phyloP scores from a whole-genome alignment of 1,140 invertebrate species.

The Pogonus chalceus region DNA sequence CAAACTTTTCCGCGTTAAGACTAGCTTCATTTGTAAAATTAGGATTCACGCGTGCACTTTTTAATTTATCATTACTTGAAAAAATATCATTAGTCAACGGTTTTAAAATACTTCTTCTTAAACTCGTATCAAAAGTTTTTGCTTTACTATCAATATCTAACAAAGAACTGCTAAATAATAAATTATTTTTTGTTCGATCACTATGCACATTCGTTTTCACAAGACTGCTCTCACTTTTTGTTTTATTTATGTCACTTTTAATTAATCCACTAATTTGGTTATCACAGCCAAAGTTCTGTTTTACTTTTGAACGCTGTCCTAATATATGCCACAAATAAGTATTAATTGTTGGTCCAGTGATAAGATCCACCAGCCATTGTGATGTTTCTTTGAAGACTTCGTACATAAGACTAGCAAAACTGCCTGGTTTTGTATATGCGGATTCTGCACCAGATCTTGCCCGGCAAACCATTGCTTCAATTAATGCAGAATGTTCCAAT shows the following conservation, averaged over 20 bases:
- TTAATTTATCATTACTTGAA: not conserved
- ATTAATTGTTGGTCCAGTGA: constrained; percentile 52
- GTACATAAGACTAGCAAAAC: constrained; percentile 47
- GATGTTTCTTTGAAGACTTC: constrained; percentile 41
- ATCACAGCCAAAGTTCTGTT: constrained; percentile 21
- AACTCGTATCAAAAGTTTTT: not conserved
- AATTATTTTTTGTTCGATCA: not conserved
- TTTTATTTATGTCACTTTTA: not conserved
- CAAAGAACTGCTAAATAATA: not conserved
- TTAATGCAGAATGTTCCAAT: constrained; percentile 67
- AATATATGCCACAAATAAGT: constrained; percentile 60
- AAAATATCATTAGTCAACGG: not conserved
- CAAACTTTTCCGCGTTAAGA: constrained; percentile 36
- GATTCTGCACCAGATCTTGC: constrained; percentile 51
- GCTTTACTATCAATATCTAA: not conserved
- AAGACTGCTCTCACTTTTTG: constrained; percentile 1
- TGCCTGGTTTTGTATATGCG: constrained; percentile 41
- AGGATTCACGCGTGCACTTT: constrained; percentile 1
- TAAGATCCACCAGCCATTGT: constrained; percentile 52
- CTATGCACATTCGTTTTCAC: not conserved
- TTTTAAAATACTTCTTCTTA: not conserved
- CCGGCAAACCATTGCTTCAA: constrained; percentile 68
- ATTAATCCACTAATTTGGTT: constrained; percentile 18
- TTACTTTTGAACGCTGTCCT: constrained; percentile 28
- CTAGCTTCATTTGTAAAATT: not conserved